A percentile compares a stretch with the other conserved stretches of the same genome.
Conservation (phyloP, 23 tunicate genomes). For the Styela plicata region DNA sequence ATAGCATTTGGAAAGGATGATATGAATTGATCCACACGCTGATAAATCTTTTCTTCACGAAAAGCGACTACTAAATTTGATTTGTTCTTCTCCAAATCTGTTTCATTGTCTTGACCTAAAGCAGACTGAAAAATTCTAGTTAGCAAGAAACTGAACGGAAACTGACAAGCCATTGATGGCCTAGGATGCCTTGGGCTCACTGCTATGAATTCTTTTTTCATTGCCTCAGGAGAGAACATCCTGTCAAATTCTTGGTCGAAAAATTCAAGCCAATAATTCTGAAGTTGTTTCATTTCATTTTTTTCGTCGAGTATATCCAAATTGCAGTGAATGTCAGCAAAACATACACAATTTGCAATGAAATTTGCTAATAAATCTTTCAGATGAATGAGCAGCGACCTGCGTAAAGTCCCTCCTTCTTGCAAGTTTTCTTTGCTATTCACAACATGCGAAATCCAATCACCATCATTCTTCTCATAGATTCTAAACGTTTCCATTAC, state of each 20-base stretch:
- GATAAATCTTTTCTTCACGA: neutral
- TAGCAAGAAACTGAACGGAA: neutral
- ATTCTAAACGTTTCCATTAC: neutral
- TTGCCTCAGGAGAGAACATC: neutral
- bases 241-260: neutral
- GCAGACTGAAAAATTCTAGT: neutral
- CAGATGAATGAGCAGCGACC: conserved; percentile 31
- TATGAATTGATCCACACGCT: no score
- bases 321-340: conserved; percentile 41
- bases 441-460: conserved; percentile 46
- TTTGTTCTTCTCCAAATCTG: no score
- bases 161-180: neutral
- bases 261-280: neutral
- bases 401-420: conserved; percentile 63
- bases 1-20: neutral
- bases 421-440: conserved; percentile 37
- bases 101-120: neutral
- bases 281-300: neutral
- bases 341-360: conserved; percentile 30
- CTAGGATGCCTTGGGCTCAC: neutral
- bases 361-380: conserved; percentile 22
- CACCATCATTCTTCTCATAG: neutral
- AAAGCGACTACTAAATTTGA: neutral
- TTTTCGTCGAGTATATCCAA: conserved; percentile 27
- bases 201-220: neutral